Conservation (phyloP, 2,797 vertebrate genomes). For the Ciconia nigra region DNA sequence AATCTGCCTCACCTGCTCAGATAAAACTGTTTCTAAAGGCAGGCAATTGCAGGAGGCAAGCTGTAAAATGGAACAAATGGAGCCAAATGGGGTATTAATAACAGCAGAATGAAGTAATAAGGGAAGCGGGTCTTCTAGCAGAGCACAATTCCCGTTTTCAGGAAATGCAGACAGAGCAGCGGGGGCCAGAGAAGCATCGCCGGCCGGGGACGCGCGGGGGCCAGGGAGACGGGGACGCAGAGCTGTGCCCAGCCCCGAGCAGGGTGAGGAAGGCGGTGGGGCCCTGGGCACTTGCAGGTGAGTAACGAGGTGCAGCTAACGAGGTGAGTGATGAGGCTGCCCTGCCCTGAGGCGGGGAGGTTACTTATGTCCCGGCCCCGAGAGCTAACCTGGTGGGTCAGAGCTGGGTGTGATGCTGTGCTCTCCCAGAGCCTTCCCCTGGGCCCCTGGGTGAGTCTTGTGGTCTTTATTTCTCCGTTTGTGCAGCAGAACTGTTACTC, state of each 20-base stretch:
- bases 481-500: fast-evolving
- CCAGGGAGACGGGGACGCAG: too few relatives aligned
- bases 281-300: fast-evolving
- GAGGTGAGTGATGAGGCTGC: not conserved
- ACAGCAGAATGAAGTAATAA: constrained; percentile 29
- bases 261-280: fast-evolving
- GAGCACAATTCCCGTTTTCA: not conserved
- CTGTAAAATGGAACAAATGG: constrained; percentile 61
- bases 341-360: fast-evolving
- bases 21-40: constrained; percentile 66
- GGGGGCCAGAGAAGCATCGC: not conserved
- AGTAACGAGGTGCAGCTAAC: not conserved
- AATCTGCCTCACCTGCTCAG: constrained; percentile 58
- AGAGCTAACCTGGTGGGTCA: fast-evolving
- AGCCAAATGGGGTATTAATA: constrained; percentile 60
- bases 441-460: not conserved
- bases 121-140: not conserved
- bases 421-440: not conserved
- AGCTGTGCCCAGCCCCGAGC: not conserved
- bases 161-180: fast-evolving
- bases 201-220: fast-evolving
- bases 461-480: not conserved
- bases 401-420: fast-evolving
- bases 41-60: constrained; percentile 61
- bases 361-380: fast-evolving